phyloP scores from a whole-genome alignment of 2,888 invertebrate genomes.

The Scaptomyza cyrtandrae region DNA sequence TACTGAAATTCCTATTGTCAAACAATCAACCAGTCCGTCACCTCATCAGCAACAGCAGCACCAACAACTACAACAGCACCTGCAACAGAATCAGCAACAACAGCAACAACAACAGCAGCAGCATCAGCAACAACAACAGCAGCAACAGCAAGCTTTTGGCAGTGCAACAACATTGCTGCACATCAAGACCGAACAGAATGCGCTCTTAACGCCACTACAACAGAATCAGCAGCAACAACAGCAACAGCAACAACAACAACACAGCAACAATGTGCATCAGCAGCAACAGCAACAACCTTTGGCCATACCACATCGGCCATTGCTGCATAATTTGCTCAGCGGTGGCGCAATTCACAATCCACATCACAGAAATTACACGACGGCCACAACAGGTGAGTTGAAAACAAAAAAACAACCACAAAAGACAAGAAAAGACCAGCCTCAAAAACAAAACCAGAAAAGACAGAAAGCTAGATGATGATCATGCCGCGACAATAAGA shows the following conservation, averaged over 20 bases:
- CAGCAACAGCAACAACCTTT: slow-evolving; percentile 79
- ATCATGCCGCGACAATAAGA: not conserved
- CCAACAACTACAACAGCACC: slow-evolving; percentile 71
- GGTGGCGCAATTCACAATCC: slow-evolving; percentile 84
- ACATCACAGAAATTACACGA: slow-evolving; percentile 85
- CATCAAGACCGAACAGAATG: slow-evolving; percentile 83
- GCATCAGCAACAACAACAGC: slow-evolving; percentile 57
- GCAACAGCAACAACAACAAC: slow-evolving; percentile 72
- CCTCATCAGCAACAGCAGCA: slow-evolving; percentile 81
- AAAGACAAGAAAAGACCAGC: not conserved
- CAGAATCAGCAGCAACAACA: slow-evolving; percentile 68
- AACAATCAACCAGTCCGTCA: slow-evolving; percentile 85
- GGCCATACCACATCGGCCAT: slow-evolving; percentile 83
- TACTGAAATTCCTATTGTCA: slow-evolving; percentile 85
- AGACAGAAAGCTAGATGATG: not conserved
- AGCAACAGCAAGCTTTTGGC: slow-evolving; percentile 65
- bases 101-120: slow-evolving; percentile 63
- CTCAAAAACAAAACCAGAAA: not conserved
- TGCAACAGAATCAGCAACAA: slow-evolving; percentile 77
- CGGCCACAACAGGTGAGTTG: slow-evolving; percentile 84
- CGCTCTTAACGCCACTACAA: slow-evolving; percentile 75
- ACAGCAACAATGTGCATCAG: slow-evolving; percentile 59
- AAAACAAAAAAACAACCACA: not conserved
- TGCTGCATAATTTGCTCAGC: slow-evolving; percentile 84
- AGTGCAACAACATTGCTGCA: slow-evolving; percentile 80